Percentiles rank a stretch among this genome's conserved stretches.
phyloP scores from a whole-genome alignment of 2,888 invertebrate genomes.

The Phortica okadai region DNA sequence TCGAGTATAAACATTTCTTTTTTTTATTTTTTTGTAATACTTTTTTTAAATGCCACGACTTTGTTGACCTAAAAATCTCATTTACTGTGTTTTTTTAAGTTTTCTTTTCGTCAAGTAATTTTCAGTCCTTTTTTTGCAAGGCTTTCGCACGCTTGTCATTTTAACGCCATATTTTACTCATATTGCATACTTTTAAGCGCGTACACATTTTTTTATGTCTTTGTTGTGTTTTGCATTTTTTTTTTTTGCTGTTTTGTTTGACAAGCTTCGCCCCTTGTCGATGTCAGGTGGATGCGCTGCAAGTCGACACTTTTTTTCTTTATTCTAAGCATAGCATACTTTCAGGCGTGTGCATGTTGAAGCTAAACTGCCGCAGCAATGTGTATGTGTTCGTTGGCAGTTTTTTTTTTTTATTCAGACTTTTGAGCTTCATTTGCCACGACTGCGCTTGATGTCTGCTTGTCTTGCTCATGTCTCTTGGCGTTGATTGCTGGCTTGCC shows the following conservation, averaged over 20 bases:
- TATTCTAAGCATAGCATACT: slow-evolving; percentile 38
- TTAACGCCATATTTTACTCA: slow-evolving; percentile 42
- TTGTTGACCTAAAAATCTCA: slow-evolving; percentile 71
- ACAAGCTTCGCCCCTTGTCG: not conserved
- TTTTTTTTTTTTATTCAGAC: slow-evolving; percentile 46
- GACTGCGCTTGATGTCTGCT: slow-evolving; percentile 15
- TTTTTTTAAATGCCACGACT: slow-evolving; percentile 43
- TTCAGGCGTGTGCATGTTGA: slow-evolving; percentile 36
- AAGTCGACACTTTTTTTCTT: slow-evolving; percentile 20
- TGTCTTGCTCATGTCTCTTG: not conserved
- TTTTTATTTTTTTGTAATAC: not conserved
- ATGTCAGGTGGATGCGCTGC: not conserved
- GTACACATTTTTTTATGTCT: not conserved
- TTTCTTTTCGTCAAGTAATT: slow-evolving; percentile 21
- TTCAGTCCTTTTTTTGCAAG: slow-evolving; percentile 23
- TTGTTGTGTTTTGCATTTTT: slow-evolving; percentile 15
- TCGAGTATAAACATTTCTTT: not conserved
- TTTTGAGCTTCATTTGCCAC: slow-evolving; percentile 35
- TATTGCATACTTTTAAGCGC: slow-evolving; percentile 42
- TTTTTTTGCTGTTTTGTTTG: not conserved
- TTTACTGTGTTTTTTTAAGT: slow-evolving; percentile 53
- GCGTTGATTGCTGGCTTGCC: slow-evolving; percentile 1
- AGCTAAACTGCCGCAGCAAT: slow-evolving; percentile 35
- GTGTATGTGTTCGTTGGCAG: not conserved
- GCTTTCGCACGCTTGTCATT: slow-evolving; percentile 56